Evolutionary conservation across 2,888 invertebrate genomes (phyloP).

Genomic region (Leptopilina drosophilae): DNA sequence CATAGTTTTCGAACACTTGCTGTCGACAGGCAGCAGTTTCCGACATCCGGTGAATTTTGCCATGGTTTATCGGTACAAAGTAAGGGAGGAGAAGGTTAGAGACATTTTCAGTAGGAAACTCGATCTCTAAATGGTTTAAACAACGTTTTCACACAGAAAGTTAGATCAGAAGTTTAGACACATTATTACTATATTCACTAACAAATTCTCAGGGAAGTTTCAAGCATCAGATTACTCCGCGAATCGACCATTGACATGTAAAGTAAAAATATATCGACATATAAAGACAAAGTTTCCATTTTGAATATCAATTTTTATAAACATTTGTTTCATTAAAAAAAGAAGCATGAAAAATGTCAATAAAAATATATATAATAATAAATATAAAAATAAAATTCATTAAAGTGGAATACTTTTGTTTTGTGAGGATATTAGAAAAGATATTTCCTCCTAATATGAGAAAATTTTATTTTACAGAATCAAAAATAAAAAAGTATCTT

Average conservation of each 20-base stretch:
- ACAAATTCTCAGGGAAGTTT: constrained; percentile 11
- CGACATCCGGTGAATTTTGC: constrained; percentile 43
- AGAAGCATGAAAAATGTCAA: background rate
- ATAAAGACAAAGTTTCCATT: background rate
- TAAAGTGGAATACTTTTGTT: too few species aligned
- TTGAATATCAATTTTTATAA: background rate
- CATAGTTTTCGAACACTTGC: constrained; percentile 52
- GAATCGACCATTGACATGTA: background rate
- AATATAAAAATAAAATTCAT: too few species aligned
- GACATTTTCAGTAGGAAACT: constrained; percentile 21
- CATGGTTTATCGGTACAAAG: constrained; percentile 28
- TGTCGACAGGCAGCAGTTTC: constrained; percentile 45
- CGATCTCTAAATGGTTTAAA: constrained; percentile 22
- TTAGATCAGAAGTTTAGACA: constrained; percentile 3
- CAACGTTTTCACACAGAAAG: background rate
- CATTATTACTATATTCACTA: background rate
- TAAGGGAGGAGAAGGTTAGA: constrained; percentile 14
- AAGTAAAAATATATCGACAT: background rate
- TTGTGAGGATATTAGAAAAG: too few species aligned
- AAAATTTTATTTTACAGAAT: too few species aligned
- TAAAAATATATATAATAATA: background rate
- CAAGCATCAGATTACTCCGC: constrained; percentile 2
- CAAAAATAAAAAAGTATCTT: too few species aligned
- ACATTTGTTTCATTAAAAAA: too few species aligned
- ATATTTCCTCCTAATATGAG: too few species aligned